Conservation (phyloP, 2,888 invertebrate genomes). For the Tachina fera region DNA sequence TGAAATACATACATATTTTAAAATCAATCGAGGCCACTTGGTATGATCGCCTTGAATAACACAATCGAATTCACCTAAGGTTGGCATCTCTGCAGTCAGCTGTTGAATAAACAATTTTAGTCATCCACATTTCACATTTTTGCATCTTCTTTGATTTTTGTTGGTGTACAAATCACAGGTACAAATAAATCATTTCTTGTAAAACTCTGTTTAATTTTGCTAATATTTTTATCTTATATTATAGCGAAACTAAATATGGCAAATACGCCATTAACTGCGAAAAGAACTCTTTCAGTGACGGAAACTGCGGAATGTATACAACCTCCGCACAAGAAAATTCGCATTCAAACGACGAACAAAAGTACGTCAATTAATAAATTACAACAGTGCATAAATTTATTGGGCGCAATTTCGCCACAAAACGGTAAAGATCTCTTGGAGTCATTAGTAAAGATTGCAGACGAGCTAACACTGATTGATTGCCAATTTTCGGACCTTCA, state of each 20-base stretch:
- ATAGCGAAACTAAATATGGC: constrained; percentile 23
- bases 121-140: background rate
- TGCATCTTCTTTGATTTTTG: too few species aligned
- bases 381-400: constrained; percentile 74
- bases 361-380: constrained; percentile 68
- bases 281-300: constrained; percentile 72
- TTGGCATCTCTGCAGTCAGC: background rate
- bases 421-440: constrained; percentile 78
- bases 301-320: constrained; percentile 72
- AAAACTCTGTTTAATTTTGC: background rate
- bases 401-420: constrained; percentile 72
- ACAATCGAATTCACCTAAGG: background rate
- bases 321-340: constrained; percentile 77
- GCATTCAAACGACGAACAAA: constrained; percentile 76
- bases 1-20: too few species aligned
- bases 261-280: constrained; percentile 64
- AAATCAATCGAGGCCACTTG: too few species aligned
- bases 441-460: constrained; percentile 80
- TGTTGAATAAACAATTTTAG: background rate
- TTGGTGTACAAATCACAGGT: too few species aligned
- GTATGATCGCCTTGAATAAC: too few species aligned
- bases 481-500: constrained; percentile 77
- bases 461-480: constrained; percentile 78
- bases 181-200: background rate
- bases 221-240: background rate